Evolutionary conservation across 2,113 vertebrate genomes (phyloP).

Genomic region (Toxotes jaculatrix): DNA sequence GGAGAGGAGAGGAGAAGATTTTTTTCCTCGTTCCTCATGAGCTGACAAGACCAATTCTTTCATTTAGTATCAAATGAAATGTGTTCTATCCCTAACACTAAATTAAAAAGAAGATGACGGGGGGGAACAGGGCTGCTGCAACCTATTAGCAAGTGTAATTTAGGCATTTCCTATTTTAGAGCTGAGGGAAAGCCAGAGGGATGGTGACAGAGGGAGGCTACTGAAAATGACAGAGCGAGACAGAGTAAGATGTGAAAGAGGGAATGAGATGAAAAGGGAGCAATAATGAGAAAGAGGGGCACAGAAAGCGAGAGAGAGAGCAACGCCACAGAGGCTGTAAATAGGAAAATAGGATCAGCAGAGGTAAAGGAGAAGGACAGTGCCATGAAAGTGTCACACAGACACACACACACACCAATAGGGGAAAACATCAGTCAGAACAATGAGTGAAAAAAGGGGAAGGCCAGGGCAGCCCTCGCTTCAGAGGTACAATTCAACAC

Average conservation of each 20-base stretch:
- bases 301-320: background rate
- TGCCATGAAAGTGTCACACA: background rate
- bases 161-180: conserved; percentile 79
- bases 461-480: background rate
- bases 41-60: conserved; percentile 65
- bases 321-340: background rate
- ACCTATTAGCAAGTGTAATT: conserved; percentile 84
- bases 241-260: background rate
- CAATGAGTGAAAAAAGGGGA: background rate
- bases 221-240: conserved; percentile 27
- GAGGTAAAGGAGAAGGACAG: background rate
- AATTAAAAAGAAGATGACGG: conserved; percentile 47
- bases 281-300: conserved; percentile 24
- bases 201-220: conserved; percentile 35
- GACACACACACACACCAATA: background rate
- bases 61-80: conserved; percentile 74
- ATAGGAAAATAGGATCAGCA: conserved; percentile 18
- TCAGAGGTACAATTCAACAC: background rate
- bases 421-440: background rate
- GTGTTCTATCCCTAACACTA: conserved; percentile 50
- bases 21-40: conserved; percentile 34
- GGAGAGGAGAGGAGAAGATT: conserved; percentile 12
- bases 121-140: conserved; percentile 42
- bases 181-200: conserved; percentile 47
- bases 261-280: conserved; percentile 13